Evolutionary conservation across 2,797 vertebrate species (phyloP).

Genomic region (Channa striata): DNA sequence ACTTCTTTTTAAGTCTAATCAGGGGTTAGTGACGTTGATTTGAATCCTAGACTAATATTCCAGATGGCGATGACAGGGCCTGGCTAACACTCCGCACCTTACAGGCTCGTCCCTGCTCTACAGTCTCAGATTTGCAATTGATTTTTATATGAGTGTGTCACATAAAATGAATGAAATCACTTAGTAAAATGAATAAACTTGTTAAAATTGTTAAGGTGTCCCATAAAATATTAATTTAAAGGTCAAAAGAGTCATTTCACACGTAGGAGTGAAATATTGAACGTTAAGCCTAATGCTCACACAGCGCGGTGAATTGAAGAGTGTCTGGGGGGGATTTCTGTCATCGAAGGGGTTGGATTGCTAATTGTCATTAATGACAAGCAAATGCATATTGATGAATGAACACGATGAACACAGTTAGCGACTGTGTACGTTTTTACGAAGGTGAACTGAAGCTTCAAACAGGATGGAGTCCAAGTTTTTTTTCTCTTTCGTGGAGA

Average conservation of each 20-base stretch:
- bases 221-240: not conserved
- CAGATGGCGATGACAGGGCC: constrained; percentile 84
- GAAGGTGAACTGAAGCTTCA: no score
- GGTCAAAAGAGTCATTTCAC: not conserved
- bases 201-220: constrained; percentile 6
- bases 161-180: not conserved
- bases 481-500: no score
- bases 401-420: no score
- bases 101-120: constrained; percentile 71
- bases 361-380: not conserved
- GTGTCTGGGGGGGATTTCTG: no score
- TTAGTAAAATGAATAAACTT: constrained; percentile 5
- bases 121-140: constrained; percentile 6
- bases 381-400: not conserved
- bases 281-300: not conserved
- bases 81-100: constrained; percentile 80
- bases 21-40: constrained; percentile 82
- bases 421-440: no score
- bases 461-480: no score
- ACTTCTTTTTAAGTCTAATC: constrained; percentile 82
- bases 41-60: constrained; percentile 87
- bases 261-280: not conserved
- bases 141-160: not conserved
- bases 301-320: no score
- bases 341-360: no score